Evolutionary conservation across 2,888 invertebrate species (phyloP), one percentile per base, ranked within the genome.

Genomic region (Polymixis flavicincta): DNA sequence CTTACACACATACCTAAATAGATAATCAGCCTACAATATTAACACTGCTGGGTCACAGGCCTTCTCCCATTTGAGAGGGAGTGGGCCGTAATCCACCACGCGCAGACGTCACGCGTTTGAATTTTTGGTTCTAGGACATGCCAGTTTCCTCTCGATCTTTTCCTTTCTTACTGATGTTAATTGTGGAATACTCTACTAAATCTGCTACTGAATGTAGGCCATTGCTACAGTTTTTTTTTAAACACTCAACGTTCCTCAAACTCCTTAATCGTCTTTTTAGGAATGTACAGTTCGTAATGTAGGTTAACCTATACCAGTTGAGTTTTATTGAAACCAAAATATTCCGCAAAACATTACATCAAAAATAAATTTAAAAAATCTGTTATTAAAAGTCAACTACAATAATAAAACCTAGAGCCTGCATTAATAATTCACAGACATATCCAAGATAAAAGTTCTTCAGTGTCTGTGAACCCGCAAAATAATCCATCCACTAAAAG

Each of bases 401-500:
- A 32, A 25, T 17, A 0, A 50, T 45, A 50, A 67, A 59, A 6
- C n/a, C 28, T 22, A 13, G 22, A 59, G 22, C 13, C 42, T 25
- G 1, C 57, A 59, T 67, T 17, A 22, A 57, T 59, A 57, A 67
- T 75, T 75, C 78, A 75, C n/a, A 63, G 11, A 22, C 54, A 42
- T 50, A 61, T 42, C 32, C 5, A 28, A 48, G 80, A 65, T 80
- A 57, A 74, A 81, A 67, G 32, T n/a, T 45, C 45, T 57, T 67
- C 45, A n/a, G 52, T 25, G 48, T 64, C 28, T 59, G 17, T 28
- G 11, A 76, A 32, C 48, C 76, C 64, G 54, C 25, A 59, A 74
- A 64, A 82, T 57, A 57, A 76, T 66, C 61, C 59, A 59, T 64
- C 32, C 28, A 50, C 37, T 54, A 82, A 66, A 52, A 70, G 37